Conservation (phyloP, 2,797 vertebrate species). For the Oryzias dopingdopingensis region DNA sequence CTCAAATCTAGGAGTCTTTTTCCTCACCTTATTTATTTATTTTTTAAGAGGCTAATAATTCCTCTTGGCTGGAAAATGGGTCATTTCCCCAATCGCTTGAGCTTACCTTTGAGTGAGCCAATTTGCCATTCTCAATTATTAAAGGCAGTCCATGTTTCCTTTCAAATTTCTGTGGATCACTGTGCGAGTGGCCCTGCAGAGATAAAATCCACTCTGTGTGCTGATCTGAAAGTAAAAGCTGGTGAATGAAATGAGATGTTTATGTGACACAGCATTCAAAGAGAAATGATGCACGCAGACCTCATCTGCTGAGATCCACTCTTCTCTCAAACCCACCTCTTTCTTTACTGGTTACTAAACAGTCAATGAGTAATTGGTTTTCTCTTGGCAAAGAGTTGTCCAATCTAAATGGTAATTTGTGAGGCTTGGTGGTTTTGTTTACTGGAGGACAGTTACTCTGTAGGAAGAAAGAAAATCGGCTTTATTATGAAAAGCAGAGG, state of each 20-base stretch:
- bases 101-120: conserved; percentile 57
- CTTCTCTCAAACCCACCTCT: conserved; percentile 23
- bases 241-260: conserved; percentile 29
- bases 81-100: conserved; percentile 44
- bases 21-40: no score
- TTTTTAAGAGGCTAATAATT: conserved; percentile 37
- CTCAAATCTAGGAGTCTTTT: conserved; percentile 7
- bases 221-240: conserved; percentile 40
- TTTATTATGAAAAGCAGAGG: conserved; percentile 41
- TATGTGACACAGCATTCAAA: conserved; percentile 27
- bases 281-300: conserved; percentile 32
- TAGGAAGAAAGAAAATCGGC: conserved; percentile 36
- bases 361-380: conserved; percentile 64
- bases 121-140: conserved; percentile 70
- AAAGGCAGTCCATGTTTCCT: conserved; percentile 61
- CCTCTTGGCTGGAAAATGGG: conserved; percentile 51
- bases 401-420: conserved; percentile 82
- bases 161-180: conserved; percentile 47
- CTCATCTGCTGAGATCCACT: conserved; percentile 25
- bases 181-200: conserved; percentile 22
- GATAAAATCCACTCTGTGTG: conserved; percentile 25
- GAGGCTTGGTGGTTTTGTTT: conserved; percentile 51
- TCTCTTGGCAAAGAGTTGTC: conserved; percentile 65
- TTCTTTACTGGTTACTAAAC: conserved; percentile 31
- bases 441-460: conserved; percentile 44